phyloP scores from a whole-genome alignment of 1,140 invertebrate species.

The Brachionus rubens region DNA sequence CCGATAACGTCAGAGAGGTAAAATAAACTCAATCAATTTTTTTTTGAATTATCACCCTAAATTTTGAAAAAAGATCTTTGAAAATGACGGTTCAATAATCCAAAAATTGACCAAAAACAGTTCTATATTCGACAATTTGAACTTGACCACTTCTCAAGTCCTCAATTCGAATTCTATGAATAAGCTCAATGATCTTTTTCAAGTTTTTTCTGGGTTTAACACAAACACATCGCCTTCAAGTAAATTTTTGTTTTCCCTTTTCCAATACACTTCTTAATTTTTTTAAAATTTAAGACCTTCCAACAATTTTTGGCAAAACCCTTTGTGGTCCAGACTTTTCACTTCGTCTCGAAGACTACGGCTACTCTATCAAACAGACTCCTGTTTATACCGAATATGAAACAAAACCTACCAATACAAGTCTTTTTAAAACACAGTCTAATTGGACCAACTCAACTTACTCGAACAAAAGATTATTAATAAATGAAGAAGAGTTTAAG shows the following conservation, averaged over 20 bases:
- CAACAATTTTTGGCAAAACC: conserved; percentile 25
- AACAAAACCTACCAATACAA: too few species aligned
- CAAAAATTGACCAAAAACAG: conserved; percentile 45
- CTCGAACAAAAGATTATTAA: not conserved
- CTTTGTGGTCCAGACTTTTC: conserved; percentile 38
- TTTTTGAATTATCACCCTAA: not conserved
- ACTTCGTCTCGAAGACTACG: conserved; percentile 31
- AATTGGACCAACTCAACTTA: not conserved
- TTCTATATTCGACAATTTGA: conserved; percentile 32
- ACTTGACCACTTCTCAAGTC: conserved; percentile 20
- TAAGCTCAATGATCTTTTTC: conserved; percentile 33
- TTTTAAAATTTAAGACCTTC: not conserved
- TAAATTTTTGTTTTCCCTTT: not conserved
- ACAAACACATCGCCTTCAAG: not conserved
- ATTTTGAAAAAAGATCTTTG: conserved; percentile 16
- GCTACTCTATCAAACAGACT: conserved; percentile 13
- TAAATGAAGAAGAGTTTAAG: not conserved
- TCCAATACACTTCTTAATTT: not conserved
- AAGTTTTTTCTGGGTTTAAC: conserved; percentile 30
- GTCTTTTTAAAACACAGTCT: not conserved
- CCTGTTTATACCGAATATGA: too few species aligned
- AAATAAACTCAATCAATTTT: not conserved
- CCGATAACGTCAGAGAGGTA: conserved; percentile 28
- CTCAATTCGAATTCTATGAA: conserved; percentile 10
- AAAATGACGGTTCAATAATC: conserved; percentile 25